Evolutionary conservation across 2,888 invertebrate genomes (phyloP).

Genomic region (Bombylius discolor): DNA sequence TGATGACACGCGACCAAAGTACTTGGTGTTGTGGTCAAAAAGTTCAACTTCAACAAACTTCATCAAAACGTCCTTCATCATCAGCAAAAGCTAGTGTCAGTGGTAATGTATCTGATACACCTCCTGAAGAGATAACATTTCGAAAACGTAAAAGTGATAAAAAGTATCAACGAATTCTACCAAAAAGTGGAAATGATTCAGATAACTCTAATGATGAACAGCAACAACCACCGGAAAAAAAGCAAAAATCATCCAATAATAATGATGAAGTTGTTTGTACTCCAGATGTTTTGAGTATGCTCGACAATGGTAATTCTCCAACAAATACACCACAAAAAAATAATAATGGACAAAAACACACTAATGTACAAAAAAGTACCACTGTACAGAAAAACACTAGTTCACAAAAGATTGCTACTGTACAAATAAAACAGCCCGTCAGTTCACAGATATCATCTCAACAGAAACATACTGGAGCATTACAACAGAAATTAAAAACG

Average conservation of each 20-base stretch:
- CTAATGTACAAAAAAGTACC: too few relatives aligned
- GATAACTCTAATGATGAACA: neutral
- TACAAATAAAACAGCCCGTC: neutral
- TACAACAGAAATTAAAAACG: neutral
- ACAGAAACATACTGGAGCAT: neutral
- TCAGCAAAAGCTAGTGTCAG: slow-evolving; percentile 8
- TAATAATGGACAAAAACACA: too few relatives aligned
- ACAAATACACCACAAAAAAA: neutral
- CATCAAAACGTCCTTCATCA: neutral
- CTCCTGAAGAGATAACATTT: slow-evolving; percentile 5
- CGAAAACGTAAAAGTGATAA: slow-evolving; percentile 3
- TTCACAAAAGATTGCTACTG: neutral
- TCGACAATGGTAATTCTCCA: slow-evolving; percentile 26
- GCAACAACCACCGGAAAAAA: slow-evolving; percentile 16
- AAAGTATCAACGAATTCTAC: slow-evolving; percentile 9
- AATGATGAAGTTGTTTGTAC: slow-evolving; percentile 47
- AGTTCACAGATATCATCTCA: neutral
- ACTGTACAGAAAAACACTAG: too few relatives aligned
- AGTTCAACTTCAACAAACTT: slow-evolving; percentile 8
- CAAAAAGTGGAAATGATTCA: slow-evolving; percentile 15
- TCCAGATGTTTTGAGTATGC: slow-evolving; percentile 40
- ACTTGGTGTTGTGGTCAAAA: slow-evolving; percentile 28
- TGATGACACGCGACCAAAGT: slow-evolving; percentile 26
- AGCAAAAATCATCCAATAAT: slow-evolving; percentile 21
- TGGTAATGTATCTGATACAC: slow-evolving; percentile 20